Conservation (phyloP, 2,888 invertebrate species). For the Boloria euphrosyne region DNA sequence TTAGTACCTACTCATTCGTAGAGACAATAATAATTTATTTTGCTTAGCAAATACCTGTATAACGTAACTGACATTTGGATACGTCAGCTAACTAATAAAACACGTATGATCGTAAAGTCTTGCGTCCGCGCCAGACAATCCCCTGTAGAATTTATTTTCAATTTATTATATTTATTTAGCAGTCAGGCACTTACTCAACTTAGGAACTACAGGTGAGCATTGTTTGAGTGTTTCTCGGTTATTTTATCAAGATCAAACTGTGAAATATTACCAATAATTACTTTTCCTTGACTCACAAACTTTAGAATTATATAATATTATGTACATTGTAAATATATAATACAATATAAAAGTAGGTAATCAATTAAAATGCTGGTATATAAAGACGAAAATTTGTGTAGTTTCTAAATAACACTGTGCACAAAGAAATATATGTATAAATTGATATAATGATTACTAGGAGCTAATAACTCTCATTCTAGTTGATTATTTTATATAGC, state of each 20-base stretch:
- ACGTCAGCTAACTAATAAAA: slow-evolving; percentile 24
- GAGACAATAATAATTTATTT: too few relatives aligned
- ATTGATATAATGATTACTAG: too few relatives aligned
- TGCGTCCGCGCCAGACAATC: slow-evolving; percentile 4
- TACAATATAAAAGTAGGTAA: too few relatives aligned
- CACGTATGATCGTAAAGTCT: slow-evolving; percentile 12
- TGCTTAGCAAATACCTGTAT: not conserved
- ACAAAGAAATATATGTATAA: too few relatives aligned
- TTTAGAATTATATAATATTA: not conserved
- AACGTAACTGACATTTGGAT: slow-evolving; percentile 12
- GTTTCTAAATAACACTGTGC: too few relatives aligned
- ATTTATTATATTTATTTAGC: slow-evolving; percentile 22
- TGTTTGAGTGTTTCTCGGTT: slow-evolving; percentile 2
- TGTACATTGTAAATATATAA: too few relatives aligned
- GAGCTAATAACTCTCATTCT: too few relatives aligned
- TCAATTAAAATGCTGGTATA: too few relatives aligned
- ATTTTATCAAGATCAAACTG: slow-evolving; percentile 11
- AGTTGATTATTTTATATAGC: too few relatives aligned
- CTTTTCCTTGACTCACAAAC: not conserved
- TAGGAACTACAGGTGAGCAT: slow-evolving; percentile 5
- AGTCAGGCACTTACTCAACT: slow-evolving; percentile 11
- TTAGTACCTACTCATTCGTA: too few relatives aligned
- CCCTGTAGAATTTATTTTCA: slow-evolving; percentile 16
- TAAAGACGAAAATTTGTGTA: too few relatives aligned
- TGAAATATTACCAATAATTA: slow-evolving; percentile 2